Evolutionary conservation across 2,113 vertebrate species (phyloP), one percentile per base, ranked within the genome.

Genomic region (Alethe diademata): DNA sequence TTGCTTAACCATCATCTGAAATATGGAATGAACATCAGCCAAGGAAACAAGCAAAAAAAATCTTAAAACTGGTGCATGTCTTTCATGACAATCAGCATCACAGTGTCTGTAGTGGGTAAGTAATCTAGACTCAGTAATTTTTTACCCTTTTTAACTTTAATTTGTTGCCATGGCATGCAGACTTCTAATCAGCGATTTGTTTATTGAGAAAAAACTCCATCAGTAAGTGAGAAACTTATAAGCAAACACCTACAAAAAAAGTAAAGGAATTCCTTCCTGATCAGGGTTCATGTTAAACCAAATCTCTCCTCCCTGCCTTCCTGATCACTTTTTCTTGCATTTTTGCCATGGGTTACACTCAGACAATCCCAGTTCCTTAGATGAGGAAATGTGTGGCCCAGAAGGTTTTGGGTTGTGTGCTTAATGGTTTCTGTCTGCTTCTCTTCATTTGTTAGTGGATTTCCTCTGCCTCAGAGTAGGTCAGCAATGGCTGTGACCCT

Each of bases 401-500:
- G 42, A 64, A 88, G 8, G 12, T 71, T 75, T 58, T 50, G 48
- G 6, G 9, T 25, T 67, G 17, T 45, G 8, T 75, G 38, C 19
- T 75, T 53, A 82, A 42, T 18, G 11, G 7, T 36, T 92, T 82
- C 25, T 83, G 35, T 56, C 48, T 82, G 10, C 48, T 75, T 20
- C 20, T 69, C 17, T 65, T 88, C 1, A 4, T 8, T 76, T 45
- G 22, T 60, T 54, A 17, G 23, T 62, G 35, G 2, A 79, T 91
- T 67, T 92, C 28, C 12, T 82, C 48, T 69, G 25, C 14, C 19
- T 10, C 7, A 38, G 33, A 20, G 2, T 10, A 29, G 17, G 19
- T 58, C 43, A 54, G 14, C 26, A 29, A n/a, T 0, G 2, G 28
- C 45, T 5, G 1, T 2, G 12, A 23, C 23, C 29, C 42, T 48